Base-by-base conservation (phyloP, 92 coral and sea anemone species). In the Paramuricea clavata region DNA sequence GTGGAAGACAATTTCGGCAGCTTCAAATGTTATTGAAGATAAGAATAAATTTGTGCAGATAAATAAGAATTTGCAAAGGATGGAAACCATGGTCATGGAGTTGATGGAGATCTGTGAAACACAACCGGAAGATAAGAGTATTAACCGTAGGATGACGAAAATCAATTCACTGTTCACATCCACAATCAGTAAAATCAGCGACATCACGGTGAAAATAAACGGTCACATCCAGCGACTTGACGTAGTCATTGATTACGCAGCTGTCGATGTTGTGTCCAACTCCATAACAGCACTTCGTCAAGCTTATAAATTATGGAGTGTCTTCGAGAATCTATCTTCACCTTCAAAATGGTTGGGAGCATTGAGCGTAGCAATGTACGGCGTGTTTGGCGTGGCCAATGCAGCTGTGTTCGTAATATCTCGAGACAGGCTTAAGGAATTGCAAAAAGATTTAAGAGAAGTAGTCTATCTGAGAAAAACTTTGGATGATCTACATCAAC, bases 211-310 rank as follows among this genome's bases (percentile, higher is more conserved):
- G 6, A 85, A 76, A 9, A 90, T 92, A 12, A 73, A 92, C 54
- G 95, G 95, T 49, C 90, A 90, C 27, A 90, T 92, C 78, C 89
- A 90, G 81, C 85, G 88, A 54, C 88, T 92, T 44, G 95, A 93
- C 49, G 86, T 93, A 12, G 32, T 81, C 39, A 90, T 87, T 11
- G 92, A 90, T 74, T 76, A 87, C 82, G 33, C 89, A 16, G 92
- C 88, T 8, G 74, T 93, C 5, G 93, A 93, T 69, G 90, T 89
- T 10, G 83, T 69, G 6, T 91, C 81, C 28, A 93, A 90, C 52
- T 25, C 81, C 0, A 49, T 76, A 5, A 87, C 92, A 9, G 95
- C 95, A n/a, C 87, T 67, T 0, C 60, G 91, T 21, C 92, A 93
- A 44, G 93, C 80, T 34, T 90, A 17, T 26, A 93, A 93, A 60